Conservation (phyloP, 2,797 vertebrate genomes). For the Pseudomugil gertrudae region DNA sequence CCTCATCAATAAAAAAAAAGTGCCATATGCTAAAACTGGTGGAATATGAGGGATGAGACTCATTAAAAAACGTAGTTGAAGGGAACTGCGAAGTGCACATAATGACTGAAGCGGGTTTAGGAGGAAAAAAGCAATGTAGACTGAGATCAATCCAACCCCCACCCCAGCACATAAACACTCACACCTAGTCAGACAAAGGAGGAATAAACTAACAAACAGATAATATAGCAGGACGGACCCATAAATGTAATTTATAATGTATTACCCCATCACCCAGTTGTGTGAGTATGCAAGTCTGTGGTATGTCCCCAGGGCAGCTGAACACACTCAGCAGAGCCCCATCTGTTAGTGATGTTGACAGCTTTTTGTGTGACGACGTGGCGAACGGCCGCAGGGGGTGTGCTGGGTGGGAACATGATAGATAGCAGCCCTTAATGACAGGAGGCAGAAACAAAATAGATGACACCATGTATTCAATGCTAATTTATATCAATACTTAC, state of each 20-base stretch:
- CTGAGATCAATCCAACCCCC: conserved; percentile 4
- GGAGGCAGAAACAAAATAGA: conserved; percentile 57
- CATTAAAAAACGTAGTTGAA: conserved; percentile 55
- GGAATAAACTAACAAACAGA: conserved; percentile 48
- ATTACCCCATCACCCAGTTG: conserved; percentile 63
- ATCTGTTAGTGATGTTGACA: conserved; percentile 75
- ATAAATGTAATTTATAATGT: conserved; percentile 71
- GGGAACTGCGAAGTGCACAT: conserved; percentile 2
- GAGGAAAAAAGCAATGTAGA: conserved; percentile 13
- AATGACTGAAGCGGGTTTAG: conserved; percentile 29
- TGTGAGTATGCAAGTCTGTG: conserved; percentile 39
- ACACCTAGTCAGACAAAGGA: conserved; percentile 38
- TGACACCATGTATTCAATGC: conserved; percentile 54
- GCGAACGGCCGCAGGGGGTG: conserved; percentile 36
- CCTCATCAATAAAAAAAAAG: conserved; percentile 66
- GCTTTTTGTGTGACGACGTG: conserved; percentile 42
- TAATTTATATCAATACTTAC: conserved; percentile 61
- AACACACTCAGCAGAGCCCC: conserved; percentile 53
- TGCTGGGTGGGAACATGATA: conserved; percentile 61
- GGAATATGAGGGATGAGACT: conserved; percentile 56
- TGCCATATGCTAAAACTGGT: conserved; percentile 48
- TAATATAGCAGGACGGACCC: conserved; percentile 46
- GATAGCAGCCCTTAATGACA: conserved; percentile 62
- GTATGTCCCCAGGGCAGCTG: conserved; percentile 34
- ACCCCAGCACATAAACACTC: conserved; percentile 16